A percentile compares a stretch with the other conserved stretches of the same genome.
These are phyloP conservation scores for human (Homo sapiens) DNA, from an alignment of 2,113 vertebrate species.

Conservation along the genomic window DNA sequence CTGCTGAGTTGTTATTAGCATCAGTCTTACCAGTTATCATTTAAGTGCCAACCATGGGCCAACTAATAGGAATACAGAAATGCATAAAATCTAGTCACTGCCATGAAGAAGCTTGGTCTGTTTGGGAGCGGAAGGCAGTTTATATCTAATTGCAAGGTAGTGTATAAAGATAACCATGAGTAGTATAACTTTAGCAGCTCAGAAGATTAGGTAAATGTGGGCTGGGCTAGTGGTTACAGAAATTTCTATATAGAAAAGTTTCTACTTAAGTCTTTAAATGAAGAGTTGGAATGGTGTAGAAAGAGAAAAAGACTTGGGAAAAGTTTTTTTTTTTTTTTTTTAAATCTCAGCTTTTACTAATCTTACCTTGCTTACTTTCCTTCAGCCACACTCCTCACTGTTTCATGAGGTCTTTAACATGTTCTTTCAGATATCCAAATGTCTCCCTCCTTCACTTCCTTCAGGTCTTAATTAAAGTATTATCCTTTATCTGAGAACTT, in stretches of 20 bases:
- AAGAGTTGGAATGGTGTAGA: background rate
- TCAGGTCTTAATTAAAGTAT: conserved; percentile 6
- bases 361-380: background rate
- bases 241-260: background rate
- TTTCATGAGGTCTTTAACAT: background rate
- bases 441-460: background rate
- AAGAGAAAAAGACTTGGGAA: background rate
- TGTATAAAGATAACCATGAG: background rate
- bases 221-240: background rate
- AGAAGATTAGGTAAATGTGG: background rate
- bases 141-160: background rate
- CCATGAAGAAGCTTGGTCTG: background rate
- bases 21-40: background rate
- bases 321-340: background rate
- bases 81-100: background rate
- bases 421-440: background rate
- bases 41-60: conserved; percentile 6
- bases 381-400: background rate
- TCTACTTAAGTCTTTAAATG: conserved; percentile 28
- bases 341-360: background rate
- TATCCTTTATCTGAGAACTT: background rate
- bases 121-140: background rate
- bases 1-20: background rate
- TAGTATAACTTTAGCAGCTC: background rate
- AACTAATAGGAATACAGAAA: background rate